A percentile compares a stretch with the other conserved stretches of the same genome.
Evolutionary conservation across 2,113 vertebrate genomes (phyloP).

Genomic region (Dromiciops gliroides): DNA sequence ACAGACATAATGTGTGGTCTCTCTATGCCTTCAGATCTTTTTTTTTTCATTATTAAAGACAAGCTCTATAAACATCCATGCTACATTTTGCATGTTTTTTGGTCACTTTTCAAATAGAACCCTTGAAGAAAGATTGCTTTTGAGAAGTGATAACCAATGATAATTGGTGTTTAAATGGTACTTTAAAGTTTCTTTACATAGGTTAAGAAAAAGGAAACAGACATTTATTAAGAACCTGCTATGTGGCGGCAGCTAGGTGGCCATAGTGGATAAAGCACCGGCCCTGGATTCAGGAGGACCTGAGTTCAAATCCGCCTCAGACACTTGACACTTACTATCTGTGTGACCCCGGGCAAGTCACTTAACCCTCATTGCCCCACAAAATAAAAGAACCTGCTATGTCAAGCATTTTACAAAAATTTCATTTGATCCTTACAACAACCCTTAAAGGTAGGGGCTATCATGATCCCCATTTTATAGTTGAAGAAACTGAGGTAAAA

Average conservation of each 20-base stretch:
- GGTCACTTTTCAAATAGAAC: background rate
- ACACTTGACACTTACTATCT: no score
- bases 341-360: no score
- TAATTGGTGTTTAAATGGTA: background rate
- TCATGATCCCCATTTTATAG: background rate
- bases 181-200: background rate
- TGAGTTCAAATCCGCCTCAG: no score
- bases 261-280: no score
- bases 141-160: background rate
- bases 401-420: no score
- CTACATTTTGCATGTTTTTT: background rate
- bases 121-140: background rate
- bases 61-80: conserved; percentile 15
- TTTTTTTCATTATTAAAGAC: background rate
- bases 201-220: background rate
- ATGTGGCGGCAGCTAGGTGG: no score
- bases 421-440: background rate
- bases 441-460: background rate
- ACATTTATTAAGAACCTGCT: background rate
- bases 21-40: background rate
- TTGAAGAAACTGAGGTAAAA: background rate
- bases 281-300: no score
- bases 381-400: no score
- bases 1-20: background rate
- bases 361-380: no score